Evolutionary conservation across 1,140 invertebrate species (phyloP), one percentile per base, ranked within the genome.

Genomic region (Pseudomyrmex gracilis): DNA sequence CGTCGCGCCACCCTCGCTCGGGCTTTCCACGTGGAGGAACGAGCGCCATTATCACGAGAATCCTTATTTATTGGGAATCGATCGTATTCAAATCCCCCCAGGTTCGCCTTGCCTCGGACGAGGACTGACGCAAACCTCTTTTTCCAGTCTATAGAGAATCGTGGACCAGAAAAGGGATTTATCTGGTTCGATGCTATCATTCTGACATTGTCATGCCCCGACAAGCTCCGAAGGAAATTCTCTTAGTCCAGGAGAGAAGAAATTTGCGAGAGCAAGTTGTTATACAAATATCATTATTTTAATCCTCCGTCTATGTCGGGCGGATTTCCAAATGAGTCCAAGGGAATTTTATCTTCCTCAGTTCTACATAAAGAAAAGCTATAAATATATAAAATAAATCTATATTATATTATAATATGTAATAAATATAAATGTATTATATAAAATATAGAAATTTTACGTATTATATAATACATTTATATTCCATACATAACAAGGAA

Each of bases 11-110:
- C 60, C 82, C 73, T 89, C 77, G 51, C 76, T 84, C 76, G 70
- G 43, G 76, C 76, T 71, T 86, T 86, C 82, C 85, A 85, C 86
- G 82, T 85, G 78, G 85, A 91, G 84, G 85, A 84, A 84, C 84
- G 85, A 74, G 70, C 80, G 85, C 89, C 89, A 90, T 92, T 91
- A 91, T 92, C 90, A 89, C 89, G 90, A 85, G 89, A 91, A 91
- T 92, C 91, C 91, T 92, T 91, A 92, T 92, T 92, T 92, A 92
- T 92, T 91, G 90, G 73, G 85, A 90, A 92, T 92, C 90, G 91
- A 92, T 92, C 90, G 89, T 90, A 91, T 92, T 92, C 91, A 92
- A 92, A 92, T 92, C 89, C 89, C 76, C 71, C 74, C 51, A 45
- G 34, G 63, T 68, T 66, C 34, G 4, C 76, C 73, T 58, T 58